phyloP scores from a whole-genome alignment of 2,113 vertebrate genomes.

The Neolamprologus toae region DNA sequence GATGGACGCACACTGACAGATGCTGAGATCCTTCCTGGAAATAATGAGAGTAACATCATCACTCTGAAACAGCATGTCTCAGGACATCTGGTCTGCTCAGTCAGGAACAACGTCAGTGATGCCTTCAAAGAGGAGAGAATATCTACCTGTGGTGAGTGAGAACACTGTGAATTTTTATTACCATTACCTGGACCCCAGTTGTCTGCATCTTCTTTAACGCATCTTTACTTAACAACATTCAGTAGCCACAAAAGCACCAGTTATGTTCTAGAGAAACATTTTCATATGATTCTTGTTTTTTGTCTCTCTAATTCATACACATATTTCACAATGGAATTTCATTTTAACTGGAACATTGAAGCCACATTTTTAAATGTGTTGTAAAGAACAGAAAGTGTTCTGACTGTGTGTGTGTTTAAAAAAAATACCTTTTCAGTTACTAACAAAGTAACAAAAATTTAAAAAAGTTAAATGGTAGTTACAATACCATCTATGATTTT shows the following conservation, averaged over 20 bases:
- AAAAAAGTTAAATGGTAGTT: not conserved
- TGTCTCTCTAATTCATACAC: not conserved
- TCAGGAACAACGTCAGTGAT: not conserved
- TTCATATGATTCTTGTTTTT: not conserved
- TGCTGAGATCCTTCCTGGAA: fast-evolving
- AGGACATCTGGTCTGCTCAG: fast-evolving
- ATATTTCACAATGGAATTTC: not conserved
- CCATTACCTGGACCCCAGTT: not conserved
- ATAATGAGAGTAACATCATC: fast-evolving
- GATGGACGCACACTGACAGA: not conserved
- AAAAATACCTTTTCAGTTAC: not conserved
- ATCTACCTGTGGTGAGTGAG: not conserved
- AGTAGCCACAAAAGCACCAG: not conserved
- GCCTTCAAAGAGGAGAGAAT: fast-evolving
- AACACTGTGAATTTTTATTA: not conserved
- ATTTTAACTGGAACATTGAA: not conserved
- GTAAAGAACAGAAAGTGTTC: fast-evolving
- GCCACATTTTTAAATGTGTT: not conserved
- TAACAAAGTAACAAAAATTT: fast-evolving
- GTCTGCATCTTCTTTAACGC: fast-evolving
- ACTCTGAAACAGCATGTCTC: not conserved
- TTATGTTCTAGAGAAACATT: not conserved
- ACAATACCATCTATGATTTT: not conserved
- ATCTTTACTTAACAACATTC: not conserved
- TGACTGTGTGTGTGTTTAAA: fast-evolving